Conservation (phyloP, 2,113 vertebrate species). For the Hyaena hyaena region DNA sequence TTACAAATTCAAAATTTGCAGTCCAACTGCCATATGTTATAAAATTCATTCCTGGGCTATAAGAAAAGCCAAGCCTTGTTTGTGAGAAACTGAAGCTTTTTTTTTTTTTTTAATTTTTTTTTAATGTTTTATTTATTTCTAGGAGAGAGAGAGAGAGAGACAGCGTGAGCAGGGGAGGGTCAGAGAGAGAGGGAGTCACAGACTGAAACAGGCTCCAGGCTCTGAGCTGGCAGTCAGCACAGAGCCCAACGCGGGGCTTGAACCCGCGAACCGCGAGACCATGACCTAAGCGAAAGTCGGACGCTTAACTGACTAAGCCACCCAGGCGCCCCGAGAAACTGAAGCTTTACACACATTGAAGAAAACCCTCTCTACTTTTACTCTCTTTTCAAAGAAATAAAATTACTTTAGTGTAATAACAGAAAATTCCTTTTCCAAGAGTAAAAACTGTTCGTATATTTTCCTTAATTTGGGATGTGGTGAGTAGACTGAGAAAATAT, state of each 20-base stretch:
- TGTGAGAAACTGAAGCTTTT: not conserved
- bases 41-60: not conserved
- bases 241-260: no score
- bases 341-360: not conserved
- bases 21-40: slow-evolving; percentile 14
- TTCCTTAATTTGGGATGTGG: not conserved
- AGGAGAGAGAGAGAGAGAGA: no score
- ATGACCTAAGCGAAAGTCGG: no score
- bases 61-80: slow-evolving; percentile 16
- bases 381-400: not conserved
- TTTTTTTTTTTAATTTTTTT: no score
- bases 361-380: slow-evolving; percentile 21
- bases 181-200: no score
- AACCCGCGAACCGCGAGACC: no score
- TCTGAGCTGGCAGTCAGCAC: no score
- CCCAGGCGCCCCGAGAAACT: no score
- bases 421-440: slow-evolving; percentile 29
- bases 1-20: slow-evolving; percentile 38
- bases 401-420: not conserved
- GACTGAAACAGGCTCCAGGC: no score
- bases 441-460: not conserved
- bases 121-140: no score
- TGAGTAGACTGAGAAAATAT: not conserved
- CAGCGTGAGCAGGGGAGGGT: no score
- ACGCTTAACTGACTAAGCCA: no score